Evolutionary conservation across 2,888 invertebrate species (phyloP).

Genomic region (Calephelis perditalis): DNA sequence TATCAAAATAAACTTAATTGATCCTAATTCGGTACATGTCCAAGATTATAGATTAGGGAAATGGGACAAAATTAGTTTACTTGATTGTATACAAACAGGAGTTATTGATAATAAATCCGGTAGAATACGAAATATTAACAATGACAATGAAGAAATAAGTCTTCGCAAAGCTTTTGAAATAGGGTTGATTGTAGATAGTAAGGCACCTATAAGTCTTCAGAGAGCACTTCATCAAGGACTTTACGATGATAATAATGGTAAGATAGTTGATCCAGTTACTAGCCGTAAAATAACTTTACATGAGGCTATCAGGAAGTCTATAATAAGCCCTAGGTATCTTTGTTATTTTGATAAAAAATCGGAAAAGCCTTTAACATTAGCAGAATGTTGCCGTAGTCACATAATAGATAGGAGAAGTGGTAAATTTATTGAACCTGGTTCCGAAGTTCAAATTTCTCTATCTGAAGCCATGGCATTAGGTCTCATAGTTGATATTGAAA

Average conservation of each 20-base stretch:
- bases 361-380: conserved; percentile 83
- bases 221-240: conserved; percentile 91
- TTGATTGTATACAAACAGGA: conserved; percentile 86
- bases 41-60: conserved; percentile 86
- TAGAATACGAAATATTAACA: conserved; percentile 83
- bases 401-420: conserved; percentile 89
- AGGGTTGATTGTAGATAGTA: conserved; percentile 88
- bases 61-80: conserved; percentile 87
- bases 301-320: conserved; percentile 88
- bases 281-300: conserved; percentile 88
- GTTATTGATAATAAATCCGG: conserved; percentile 85
- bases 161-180: conserved; percentile 87
- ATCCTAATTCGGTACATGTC: conserved; percentile 89
- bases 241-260: conserved; percentile 88
- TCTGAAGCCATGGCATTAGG: conserved; percentile 87
- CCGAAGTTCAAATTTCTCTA: conserved; percentile 81
- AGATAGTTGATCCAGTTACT: conserved; percentile 88
- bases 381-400: conserved; percentile 88
- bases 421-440: conserved; percentile 85
- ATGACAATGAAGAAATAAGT: conserved; percentile 82
- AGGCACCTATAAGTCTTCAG: conserved; percentile 89
- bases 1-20: conserved; percentile 87
- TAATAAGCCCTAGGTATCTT: conserved; percentile 88
- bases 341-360: conserved; percentile 89
- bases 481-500: conserved; percentile 91